phyloP scores from a whole-genome alignment of 2,888 invertebrate species.

The Hipparchia semele region DNA sequence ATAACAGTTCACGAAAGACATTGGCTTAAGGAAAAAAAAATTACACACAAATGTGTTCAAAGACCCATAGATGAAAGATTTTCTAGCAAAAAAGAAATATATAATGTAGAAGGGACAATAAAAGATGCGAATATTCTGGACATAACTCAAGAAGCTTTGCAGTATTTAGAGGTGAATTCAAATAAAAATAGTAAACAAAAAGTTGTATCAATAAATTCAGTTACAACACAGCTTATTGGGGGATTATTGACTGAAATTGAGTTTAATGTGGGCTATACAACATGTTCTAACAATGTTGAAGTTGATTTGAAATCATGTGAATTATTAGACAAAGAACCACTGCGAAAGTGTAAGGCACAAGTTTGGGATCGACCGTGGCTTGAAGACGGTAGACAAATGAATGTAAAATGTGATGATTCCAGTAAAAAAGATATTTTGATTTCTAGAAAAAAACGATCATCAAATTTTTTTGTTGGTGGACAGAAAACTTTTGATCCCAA shows the following conservation, averaged over 20 bases:
- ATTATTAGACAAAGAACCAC: constrained; percentile 53
- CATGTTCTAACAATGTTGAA: constrained; percentile 68
- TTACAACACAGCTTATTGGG: constrained; percentile 77
- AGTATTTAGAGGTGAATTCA: constrained; percentile 64
- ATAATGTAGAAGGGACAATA: constrained; percentile 41
- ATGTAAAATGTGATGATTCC: constrained; percentile 57
- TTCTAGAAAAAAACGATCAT: constrained; percentile 44
- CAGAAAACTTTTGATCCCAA: constrained; percentile 38
- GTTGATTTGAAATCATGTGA: constrained; percentile 53
- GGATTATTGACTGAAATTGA: constrained; percentile 83
- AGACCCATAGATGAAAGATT: constrained; percentile 55
- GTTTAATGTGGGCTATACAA: constrained; percentile 81
- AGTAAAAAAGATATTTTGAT: constrained; percentile 29
- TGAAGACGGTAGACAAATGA: constrained; percentile 67
- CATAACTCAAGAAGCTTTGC: constrained; percentile 64
- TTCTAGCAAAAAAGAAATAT: constrained; percentile 42
- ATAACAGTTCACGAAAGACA: constrained; percentile 57
- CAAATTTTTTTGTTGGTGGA: constrained; percentile 38
- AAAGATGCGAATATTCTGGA: constrained; percentile 55
- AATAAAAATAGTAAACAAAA: constrained; percentile 60
- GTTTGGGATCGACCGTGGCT: constrained; percentile 85
- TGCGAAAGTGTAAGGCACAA: constrained; percentile 58
- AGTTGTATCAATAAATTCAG: constrained; percentile 68
- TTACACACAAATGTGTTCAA: constrained; percentile 58
- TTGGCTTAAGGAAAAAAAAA: constrained; percentile 56